A percentile compares a stretch with the other conserved stretches of the same genome.
Evolutionary conservation across 2,113 vertebrate genomes (phyloP).

Genomic region (Platichthys stellatus): DNA sequence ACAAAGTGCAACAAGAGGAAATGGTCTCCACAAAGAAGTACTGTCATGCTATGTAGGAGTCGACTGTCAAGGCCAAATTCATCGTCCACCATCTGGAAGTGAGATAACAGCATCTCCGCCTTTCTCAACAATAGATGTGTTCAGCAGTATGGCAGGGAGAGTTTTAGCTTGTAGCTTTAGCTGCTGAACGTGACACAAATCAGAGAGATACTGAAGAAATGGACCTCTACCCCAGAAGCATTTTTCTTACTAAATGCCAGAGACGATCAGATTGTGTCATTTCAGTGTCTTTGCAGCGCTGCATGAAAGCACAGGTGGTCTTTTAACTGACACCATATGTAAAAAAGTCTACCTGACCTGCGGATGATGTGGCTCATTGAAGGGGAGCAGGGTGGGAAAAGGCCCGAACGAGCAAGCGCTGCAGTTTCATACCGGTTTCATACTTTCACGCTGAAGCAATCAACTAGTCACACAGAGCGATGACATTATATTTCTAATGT

Average conservation of each 20-base stretch:
- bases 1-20: constrained; percentile 19
- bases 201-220: constrained; percentile 14
- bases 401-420: constrained; percentile 41
- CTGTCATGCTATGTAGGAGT: constrained; percentile 32
- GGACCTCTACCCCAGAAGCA: background rate
- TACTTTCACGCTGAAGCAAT: constrained; percentile 48
- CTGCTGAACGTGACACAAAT: constrained; percentile 48
- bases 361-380: constrained; percentile 24
- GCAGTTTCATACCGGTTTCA: constrained; percentile 45
- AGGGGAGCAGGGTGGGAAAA: constrained; percentile 10
- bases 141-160: constrained; percentile 44
- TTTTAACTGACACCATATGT: constrained; percentile 24
- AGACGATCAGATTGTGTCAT: constrained; percentile 40
- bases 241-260: constrained; percentile 19
- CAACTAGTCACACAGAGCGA: constrained; percentile 58
- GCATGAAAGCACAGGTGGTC: constrained; percentile 12
- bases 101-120: constrained; percentile 42
- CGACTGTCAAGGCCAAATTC: constrained; percentile 51
- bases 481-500: constrained; percentile 36
- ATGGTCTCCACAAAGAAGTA: constrained; percentile 19
- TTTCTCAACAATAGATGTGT: constrained; percentile 61
- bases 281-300: constrained; percentile 20
- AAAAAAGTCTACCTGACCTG: constrained; percentile 39
- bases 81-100: constrained; percentile 36
- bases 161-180: constrained; percentile 36